Evolutionary conservation across 2,888 invertebrate genomes (phyloP).

Genomic region (Eumerus sabulonum): DNA sequence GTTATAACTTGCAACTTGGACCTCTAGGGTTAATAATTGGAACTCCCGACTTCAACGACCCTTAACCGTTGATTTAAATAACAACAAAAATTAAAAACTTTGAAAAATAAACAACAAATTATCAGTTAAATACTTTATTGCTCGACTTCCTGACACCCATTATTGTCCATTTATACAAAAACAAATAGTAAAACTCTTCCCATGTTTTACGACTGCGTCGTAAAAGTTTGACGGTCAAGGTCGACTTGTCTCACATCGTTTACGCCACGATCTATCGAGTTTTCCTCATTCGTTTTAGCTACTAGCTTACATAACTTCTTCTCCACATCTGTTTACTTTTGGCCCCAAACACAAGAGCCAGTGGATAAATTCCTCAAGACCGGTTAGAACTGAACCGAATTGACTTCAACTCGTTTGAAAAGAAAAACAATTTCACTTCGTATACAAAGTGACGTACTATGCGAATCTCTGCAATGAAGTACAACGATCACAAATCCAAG

Average conservation of each 20-base stretch:
- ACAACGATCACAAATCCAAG: neutral
- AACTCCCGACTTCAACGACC: no score
- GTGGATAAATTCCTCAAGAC: neutral
- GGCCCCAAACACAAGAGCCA: neutral
- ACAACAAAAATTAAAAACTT: no score
- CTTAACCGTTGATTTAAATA: no score
- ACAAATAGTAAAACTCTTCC: no score
- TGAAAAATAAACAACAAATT: no score
- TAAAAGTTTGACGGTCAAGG: constrained; percentile 47
- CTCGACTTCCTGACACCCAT: neutral
- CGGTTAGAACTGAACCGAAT: constrained; percentile 10
- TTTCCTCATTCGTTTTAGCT: neutral
- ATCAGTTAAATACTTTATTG: neutral
- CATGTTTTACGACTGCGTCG: neutral
- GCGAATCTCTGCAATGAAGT: constrained; percentile 8
- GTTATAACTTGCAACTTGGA: no score
- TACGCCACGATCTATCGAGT: neutral
- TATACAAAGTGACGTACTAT: neutral
- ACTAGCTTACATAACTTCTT: constrained; percentile 20
- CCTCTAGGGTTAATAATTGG: no score
- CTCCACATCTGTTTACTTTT: no score
- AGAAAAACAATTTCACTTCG: constrained; percentile 26
- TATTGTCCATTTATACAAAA: no score
- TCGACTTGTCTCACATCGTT: neutral
- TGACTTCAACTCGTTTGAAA: no score